Conservation (phyloP, 2,888 invertebrate genomes). For the Cactoblastis cactorum region DNA sequence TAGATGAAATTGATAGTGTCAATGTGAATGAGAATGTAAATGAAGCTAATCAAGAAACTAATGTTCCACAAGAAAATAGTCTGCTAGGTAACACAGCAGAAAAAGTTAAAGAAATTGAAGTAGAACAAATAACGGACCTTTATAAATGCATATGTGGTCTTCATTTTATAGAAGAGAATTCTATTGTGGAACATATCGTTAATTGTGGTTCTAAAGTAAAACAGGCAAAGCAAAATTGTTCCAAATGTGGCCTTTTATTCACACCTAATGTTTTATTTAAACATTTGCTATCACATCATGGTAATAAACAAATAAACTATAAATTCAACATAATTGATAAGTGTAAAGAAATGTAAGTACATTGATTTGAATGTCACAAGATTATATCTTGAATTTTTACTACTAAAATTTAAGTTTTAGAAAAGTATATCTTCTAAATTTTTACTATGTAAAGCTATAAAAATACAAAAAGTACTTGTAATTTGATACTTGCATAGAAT, state of each 20-base stretch:
- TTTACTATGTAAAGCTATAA: no score
- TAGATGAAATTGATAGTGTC: not conserved
- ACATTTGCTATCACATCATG: constrained; percentile 53
- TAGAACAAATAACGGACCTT: constrained; percentile 30
- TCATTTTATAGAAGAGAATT: constrained; percentile 44
- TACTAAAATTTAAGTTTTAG: no score
- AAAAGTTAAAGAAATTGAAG: not conserved
- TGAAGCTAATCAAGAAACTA: not conserved
- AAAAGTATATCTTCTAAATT: no score
- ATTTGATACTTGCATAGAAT: no score
- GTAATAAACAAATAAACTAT: constrained; percentile 29
- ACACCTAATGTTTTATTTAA: constrained; percentile 48
- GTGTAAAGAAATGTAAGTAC: not conserved
- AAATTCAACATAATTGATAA: constrained; percentile 1
- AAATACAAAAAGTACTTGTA: no score
- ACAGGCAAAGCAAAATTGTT: constrained; percentile 44
- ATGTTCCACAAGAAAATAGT: not conserved
- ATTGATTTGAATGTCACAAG: no score
- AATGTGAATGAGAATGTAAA: not conserved
- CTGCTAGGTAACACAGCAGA: constrained; percentile 10
- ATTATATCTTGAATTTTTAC: no score
- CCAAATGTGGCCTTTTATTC: constrained; percentile 53
- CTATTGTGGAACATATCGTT: constrained; percentile 35
- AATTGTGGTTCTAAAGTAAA: constrained; percentile 30
- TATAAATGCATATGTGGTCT: constrained; percentile 57